phyloP scores from a whole-genome alignment of 2,113 vertebrate genomes.

The Zosterops pallidus region DNA sequence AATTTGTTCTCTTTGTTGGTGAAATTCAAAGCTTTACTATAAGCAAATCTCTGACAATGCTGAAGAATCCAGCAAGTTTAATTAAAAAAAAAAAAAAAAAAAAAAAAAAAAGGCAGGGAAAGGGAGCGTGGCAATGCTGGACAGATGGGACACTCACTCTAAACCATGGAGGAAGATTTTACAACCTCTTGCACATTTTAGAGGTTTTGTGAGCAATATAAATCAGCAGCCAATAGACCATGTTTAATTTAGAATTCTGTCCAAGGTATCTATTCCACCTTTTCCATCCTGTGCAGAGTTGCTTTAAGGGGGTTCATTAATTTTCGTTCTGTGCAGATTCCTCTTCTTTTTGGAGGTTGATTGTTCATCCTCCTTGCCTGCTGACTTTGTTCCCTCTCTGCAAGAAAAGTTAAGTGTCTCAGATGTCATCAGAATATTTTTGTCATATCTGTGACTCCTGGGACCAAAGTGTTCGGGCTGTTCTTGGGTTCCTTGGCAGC shows the following conservation, averaged over 20 bases:
- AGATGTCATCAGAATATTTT: not conserved
- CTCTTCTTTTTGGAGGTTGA: not conserved
- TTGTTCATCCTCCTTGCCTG: not conserved
- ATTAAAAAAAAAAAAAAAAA: not conserved
- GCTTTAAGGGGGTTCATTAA: not conserved
- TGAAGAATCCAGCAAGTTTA: too few species aligned
- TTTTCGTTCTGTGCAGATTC: not conserved
- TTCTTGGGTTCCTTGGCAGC: not conserved
- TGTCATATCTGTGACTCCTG: not conserved
- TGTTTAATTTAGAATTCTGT: not conserved
- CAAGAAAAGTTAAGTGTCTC: not conserved
- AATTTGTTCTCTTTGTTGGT: not conserved
- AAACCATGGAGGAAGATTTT: not conserved
- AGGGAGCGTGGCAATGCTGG: not conserved
- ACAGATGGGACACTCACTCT: not conserved
- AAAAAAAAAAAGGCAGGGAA: not conserved
- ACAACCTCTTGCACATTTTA: not conserved
- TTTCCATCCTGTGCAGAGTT: not conserved
- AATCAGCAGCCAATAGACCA: not conserved
- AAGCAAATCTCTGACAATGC: not conserved
- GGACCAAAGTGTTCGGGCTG: not conserved
- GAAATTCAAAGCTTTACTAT: not conserved
- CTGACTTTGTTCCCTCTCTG: not conserved
- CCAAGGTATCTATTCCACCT: not conserved
- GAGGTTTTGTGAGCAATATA: not conserved